Base-by-base conservation (phyloP, 2,888 invertebrate species). In the Patella depressa region DNA sequence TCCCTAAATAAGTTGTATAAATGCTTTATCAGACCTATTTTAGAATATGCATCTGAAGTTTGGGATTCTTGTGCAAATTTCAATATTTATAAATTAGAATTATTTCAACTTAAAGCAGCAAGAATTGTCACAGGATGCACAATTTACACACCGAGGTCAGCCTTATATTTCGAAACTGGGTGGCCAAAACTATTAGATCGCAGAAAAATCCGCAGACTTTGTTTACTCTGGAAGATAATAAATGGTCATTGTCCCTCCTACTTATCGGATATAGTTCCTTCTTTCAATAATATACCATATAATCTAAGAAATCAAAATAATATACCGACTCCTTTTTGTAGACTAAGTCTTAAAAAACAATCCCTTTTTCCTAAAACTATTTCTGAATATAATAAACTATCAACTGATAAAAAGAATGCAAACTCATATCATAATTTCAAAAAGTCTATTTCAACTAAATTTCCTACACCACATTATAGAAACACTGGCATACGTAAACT, bases 121-220 rank as follows among this genome's bases (percentile, higher is more conserved):
- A n/a, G 9, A 19, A 65, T 65, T 65, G 65, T 65, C 9, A 19
- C 65, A 12, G 7, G 19, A 12, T 19, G 11, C n/a, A 65, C 19
- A 19, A 19, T 19, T 12, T 65, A 65, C 3, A 19, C 19, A 11
- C 65, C 65, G 24, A 65, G 65, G n/a, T 14, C n/a, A 19, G 65
- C 65, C 1, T 65, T 65, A 65, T 65, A 65, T 65, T 7, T 19
- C n/a, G 65, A 65, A 65, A 65, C 65, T n/a, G n/a, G 65, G 7
- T 65, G 65, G 65, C 65, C 24, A 19, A n/a, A n/a, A 19, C 65
- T 65, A 19, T n/a, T 12, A 65, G 65, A 65, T 65, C 65, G 65
- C n/a, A n/a, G 65, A 14, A 19, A 65, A 65, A 65, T 12, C 12
- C n/a, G 19, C n/a, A 11, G 65, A 19, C 14, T 65, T 19, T 19